A percentile compares a stretch with the other conserved stretches of the same genome.
phyloP scores from a whole-genome alignment of 2,113 vertebrate genomes.

The Taxidea taxus region DNA sequence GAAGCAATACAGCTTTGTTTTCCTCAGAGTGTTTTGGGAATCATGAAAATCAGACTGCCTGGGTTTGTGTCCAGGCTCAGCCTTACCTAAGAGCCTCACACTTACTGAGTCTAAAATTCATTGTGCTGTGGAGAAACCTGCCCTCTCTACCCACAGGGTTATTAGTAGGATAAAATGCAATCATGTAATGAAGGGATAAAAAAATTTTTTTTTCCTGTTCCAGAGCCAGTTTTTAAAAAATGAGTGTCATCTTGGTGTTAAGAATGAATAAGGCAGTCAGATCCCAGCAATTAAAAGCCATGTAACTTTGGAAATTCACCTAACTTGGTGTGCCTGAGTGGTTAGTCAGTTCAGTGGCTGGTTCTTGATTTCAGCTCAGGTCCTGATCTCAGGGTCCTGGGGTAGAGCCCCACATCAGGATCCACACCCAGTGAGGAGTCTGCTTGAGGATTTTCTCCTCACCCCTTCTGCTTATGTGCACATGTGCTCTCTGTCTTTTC shows the following conservation, averaged over 20 bases:
- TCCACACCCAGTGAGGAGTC: too few relatives aligned
- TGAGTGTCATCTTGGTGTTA: not conserved
- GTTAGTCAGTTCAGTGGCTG: too few relatives aligned
- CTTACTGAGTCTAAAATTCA: not conserved
- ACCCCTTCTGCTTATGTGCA: too few relatives aligned
- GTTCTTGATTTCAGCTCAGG: too few relatives aligned
- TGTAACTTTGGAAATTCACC: not conserved
- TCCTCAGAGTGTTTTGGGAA: not conserved
- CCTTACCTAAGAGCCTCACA: not conserved
- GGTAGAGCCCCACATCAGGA: too few relatives aligned
- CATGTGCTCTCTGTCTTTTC: too few relatives aligned
- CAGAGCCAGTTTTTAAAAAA: not conserved
- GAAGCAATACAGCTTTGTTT: not conserved
- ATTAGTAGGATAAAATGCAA: slow-evolving; percentile 12
- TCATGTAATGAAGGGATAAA: not conserved
- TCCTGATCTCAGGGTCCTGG: too few relatives aligned
- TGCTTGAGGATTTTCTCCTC: too few relatives aligned
- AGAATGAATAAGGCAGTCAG: not conserved
- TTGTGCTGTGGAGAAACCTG: not conserved
- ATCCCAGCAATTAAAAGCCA: not conserved
- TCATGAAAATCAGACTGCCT: not conserved
- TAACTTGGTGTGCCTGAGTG: not conserved
- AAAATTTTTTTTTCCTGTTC: not conserved
- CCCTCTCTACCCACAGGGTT: not conserved
- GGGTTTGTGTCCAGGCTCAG: not conserved